Evolutionary conservation across 1,140 invertebrate species (phyloP).

Genomic region (Eriocheir sinensis): DNA sequence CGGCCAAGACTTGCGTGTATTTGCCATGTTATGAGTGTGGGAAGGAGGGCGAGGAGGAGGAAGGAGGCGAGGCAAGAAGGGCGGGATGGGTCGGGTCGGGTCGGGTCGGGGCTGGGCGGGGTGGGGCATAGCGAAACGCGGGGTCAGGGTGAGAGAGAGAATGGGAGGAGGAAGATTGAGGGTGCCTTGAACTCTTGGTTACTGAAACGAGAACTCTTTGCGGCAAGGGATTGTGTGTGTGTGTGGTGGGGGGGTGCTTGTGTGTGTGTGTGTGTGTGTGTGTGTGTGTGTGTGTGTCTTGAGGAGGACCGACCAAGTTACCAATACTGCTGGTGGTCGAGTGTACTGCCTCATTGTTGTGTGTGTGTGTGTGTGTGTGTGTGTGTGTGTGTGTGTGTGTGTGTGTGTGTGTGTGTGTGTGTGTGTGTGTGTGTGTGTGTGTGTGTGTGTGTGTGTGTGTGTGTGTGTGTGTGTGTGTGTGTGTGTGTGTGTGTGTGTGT

Average conservation of each 20-base stretch:
- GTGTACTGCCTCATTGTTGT: background rate
- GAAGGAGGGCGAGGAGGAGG: background rate
- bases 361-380: constrained; percentile 29
- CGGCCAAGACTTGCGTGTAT: background rate
- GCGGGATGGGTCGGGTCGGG: background rate
- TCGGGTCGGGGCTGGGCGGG: background rate
- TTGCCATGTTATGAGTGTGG: background rate
- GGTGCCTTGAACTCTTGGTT: background rate
- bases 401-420: constrained; percentile 37
- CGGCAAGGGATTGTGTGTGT: constrained; percentile 21
- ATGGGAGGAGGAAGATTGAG: background rate
- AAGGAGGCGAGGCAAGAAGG: too few relatives aligned
- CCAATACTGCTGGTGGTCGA: background rate
- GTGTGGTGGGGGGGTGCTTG: background rate
- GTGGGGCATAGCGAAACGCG: background rate
- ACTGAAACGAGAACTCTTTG: background rate
- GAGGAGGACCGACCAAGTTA: background rate
- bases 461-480: constrained; percentile 34
- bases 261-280: constrained; percentile 34
- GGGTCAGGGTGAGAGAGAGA: constrained; percentile 30
- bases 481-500: constrained; percentile 34
- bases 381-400: constrained; percentile 29
- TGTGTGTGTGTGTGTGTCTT: constrained; percentile 31
- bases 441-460: constrained; percentile 37
- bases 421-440: constrained; percentile 29